Evolutionary conservation across 2,797 vertebrate species (phyloP), one percentile per base, ranked within the genome.

Genomic region (Acanthopagrus latus): DNA sequence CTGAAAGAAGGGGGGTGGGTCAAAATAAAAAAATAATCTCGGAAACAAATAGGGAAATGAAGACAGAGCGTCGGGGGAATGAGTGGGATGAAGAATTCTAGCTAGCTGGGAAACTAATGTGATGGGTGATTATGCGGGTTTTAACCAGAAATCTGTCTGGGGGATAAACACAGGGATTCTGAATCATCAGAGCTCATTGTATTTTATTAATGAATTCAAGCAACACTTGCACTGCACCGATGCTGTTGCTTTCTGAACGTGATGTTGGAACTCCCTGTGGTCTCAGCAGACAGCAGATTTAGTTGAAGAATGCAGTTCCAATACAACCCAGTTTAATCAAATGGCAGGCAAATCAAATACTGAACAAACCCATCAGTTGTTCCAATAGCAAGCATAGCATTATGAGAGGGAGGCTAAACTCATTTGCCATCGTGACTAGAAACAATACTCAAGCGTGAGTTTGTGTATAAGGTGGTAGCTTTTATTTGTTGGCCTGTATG

Each of bases 51-150:
- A 25, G 48, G 71, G 47, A 63, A 62, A 14, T 13, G 10, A 46
- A 52, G 48, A 46, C 4, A 2, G 27, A 65, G 33, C 59, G 64
- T 56, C 7, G 50, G 71, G 17, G 60, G 29, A 71, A 27, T 1
- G 41, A 66, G 72, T 48, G 63, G 54, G 67, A 77, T 65, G 50
- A 66, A 75, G 82, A 78, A 79, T 79, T 71, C 57, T 43, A 70
- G 67, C 50, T 64, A 64, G 58, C 64, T 60, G 47, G 58, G 80
- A 84, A 73, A 78, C 50, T 47, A 84, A 86, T 88, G 64, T 78
- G 80, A 86, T 76, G 67, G 69, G 74, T 66, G 72, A 90, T 88
- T 87, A 89, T 84, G 78, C 74, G 74, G 84, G 75, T 85, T 90
- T 86, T 76, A 81, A 77, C 47, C 72, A 75, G 65, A 86, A 83